phyloP scores from a whole-genome alignment of 2,113 vertebrate species.

The Laticauda colubrina region DNA sequence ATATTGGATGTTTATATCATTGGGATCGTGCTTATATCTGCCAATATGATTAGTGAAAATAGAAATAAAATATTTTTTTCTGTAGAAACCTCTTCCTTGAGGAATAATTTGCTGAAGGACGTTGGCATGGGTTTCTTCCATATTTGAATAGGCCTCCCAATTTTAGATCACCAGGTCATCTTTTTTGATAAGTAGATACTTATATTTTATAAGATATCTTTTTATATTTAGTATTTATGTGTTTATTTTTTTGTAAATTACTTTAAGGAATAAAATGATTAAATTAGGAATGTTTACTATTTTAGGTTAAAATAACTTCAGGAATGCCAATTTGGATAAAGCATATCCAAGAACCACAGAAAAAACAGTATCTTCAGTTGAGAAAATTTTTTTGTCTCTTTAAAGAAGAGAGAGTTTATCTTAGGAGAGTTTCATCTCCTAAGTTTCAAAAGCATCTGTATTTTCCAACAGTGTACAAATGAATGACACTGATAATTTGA shows the following conservation, averaged over 20 bases:
- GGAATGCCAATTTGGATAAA: slow-evolving; percentile 44
- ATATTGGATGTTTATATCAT: neutral
- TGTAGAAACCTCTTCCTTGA: neutral
- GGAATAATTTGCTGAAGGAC: neutral
- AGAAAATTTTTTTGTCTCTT: slow-evolving; percentile 71
- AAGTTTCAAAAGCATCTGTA: slow-evolving; percentile 35
- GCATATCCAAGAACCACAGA: slow-evolving; percentile 40
- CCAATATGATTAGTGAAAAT: neutral
- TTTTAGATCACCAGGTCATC: neutral
- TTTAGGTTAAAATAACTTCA: slow-evolving; percentile 67
- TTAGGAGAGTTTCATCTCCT: slow-evolving; percentile 61
- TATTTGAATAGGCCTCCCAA: neutral
- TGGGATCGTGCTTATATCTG: neutral
- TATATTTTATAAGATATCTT: neutral
- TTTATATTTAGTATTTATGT: neutral
- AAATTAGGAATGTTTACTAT: slow-evolving; percentile 49
- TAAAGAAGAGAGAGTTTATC: slow-evolving; percentile 70
- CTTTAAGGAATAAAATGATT: neutral
- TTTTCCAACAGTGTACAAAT: slow-evolving; percentile 45
- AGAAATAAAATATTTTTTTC: neutral
- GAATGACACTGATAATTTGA: slow-evolving; percentile 37
- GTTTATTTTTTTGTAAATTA: neutral
- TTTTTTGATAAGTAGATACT: neutral
- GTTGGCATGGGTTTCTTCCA: neutral
- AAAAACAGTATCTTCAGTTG: slow-evolving; percentile 64